Base-by-base conservation (phyloP, 2,113 vertebrate species). In the Sinosuthora webbiana region DNA sequence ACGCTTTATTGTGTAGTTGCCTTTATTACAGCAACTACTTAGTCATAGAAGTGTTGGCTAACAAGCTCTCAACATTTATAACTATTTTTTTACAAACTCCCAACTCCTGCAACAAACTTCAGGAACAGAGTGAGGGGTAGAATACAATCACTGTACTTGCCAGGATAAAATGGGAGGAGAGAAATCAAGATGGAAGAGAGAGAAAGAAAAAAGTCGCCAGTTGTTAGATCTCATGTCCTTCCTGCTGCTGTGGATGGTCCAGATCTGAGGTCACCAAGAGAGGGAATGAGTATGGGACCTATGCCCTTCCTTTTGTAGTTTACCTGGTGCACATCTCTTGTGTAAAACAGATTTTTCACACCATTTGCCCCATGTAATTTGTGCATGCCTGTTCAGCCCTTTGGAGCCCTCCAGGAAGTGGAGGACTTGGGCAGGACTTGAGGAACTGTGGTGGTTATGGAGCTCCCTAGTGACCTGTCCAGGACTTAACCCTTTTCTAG, bases 331-430 rank as follows among this genome's bases (percentile, higher is more conserved):
- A 23, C 10, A 31, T 27, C 5, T 33, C 4, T 33, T 37, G 15
- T 42, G 27, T 42, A 37, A 57, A 73, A n/a, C 21, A 56, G 57
- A 10, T 49, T 50, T 80, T 71, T 57, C 11, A 25, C 12, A 25
- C 30, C 13, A 11, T n/a, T 55, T 30, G 9, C 3, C 0, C 35
- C 20, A 11, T 50, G 13, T 50, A 33, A 24, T 50, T 65, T 1
- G 0, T 80, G 20, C 2, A 15, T 22, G 4, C 0, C 0, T 33
- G 3, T 15, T 65, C 50, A 65, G 27, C 7, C 30, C 15, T 44
- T 57, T 65, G 39, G 59, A 50, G 4, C 22, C 50, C 44, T 33
- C 8, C 50, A 57, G 50, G 15, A 44, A 28, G 31, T 28, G 37
- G 50, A 19, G 18, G 59, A 10, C 7, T 49, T 47, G 45, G 42